Base-by-base conservation (phyloP, 53 echinoderm and acorn worm genomes). In the Paelopatides confundens region DNA sequence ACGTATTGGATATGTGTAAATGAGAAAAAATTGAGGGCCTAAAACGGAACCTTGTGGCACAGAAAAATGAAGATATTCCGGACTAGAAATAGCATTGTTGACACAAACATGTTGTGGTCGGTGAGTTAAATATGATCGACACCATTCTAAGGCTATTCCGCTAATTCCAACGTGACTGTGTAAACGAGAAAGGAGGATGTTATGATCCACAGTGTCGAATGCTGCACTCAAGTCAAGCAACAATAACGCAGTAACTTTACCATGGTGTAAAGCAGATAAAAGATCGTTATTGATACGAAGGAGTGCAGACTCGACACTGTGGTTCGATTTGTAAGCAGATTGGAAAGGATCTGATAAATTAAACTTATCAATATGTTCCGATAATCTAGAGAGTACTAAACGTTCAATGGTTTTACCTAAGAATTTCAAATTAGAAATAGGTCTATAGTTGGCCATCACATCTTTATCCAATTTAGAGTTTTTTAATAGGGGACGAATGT, bases 11-110 rank as follows among this genome's bases (percentile, higher is more conserved):
- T 21, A 36, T 0, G 86, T 86, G 38, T 50, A 86, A 26, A 87
- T 76, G 3, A 76, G 24, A 36, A 87, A 87, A 7, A 62, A 35
- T 27, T 82, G 62, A 6, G 90, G 90, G 38, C 69, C 86, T 24
- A 90, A 81, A 35, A 90, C 90, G 11, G 78, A 86, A 14, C 90
- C 78, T 79, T 90, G 86, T 13, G 90, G 69, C 66, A 90, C 79
- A 52, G 85, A 85, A 53, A 62, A 88, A 27, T 78, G 35, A 2
- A 85, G 62, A 65, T 64, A n/a, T 64, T 85, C 86, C 35, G 79
- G 17, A 28, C 32, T 24, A 8, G 92, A 88, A 9, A 40, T 77
- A 1, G 85, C 62, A 24, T 77, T n/a, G 0, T 62, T 35, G 36
- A 92, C 65, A 67, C 78, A 67, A 0, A 88, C 88, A 35, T 38